A percentile compares a stretch with the other conserved stretches of the same genome.
Evolutionary conservation across 30 jellyfish, hydroid and myxozoan genomes (phyloP).

Genomic region (Hydractinia echinata): DNA sequence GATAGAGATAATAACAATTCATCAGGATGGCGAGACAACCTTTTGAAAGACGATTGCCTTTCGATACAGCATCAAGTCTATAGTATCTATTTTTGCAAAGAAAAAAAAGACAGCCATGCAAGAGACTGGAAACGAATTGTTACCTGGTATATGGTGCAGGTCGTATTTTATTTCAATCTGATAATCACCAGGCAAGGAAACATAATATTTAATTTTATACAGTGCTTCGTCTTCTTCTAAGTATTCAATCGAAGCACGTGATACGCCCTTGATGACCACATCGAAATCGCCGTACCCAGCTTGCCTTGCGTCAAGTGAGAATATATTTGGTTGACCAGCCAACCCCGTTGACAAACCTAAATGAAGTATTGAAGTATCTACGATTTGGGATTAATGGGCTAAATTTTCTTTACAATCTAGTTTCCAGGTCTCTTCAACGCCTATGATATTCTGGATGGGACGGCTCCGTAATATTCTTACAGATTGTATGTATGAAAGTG

Average conservation of each 20-base stretch:
- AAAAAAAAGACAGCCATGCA: too few relatives aligned
- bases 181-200: conserved; percentile 80
- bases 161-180: conserved; percentile 64
- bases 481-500: background rate
- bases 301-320: conserved; percentile 78
- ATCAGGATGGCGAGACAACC: too few relatives aligned
- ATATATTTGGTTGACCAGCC: conserved; percentile 68
- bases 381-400: background rate
- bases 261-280: conserved; percentile 75
- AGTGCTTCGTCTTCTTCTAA: conserved; percentile 79
- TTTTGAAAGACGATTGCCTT: too few relatives aligned
- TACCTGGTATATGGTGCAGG: conserved; percentile 68
- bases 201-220: conserved; percentile 62
- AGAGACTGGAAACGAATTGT: background rate
- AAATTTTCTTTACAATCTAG: too few relatives aligned
- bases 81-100: too few relatives aligned
- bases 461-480: background rate
- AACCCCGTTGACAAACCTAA: conserved; percentile 64
- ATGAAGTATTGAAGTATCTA: too few relatives aligned
- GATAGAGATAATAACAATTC: too few relatives aligned
- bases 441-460: too few relatives aligned
- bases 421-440: too few relatives aligned
- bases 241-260: conserved; percentile 81
- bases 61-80: too few relatives aligned
- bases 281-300: conserved; percentile 95